These are phyloP conservation scores for Sipha flava DNA, from an alignment of 1,140 invertebrate genomes.

Conservation along the genomic window DNA sequence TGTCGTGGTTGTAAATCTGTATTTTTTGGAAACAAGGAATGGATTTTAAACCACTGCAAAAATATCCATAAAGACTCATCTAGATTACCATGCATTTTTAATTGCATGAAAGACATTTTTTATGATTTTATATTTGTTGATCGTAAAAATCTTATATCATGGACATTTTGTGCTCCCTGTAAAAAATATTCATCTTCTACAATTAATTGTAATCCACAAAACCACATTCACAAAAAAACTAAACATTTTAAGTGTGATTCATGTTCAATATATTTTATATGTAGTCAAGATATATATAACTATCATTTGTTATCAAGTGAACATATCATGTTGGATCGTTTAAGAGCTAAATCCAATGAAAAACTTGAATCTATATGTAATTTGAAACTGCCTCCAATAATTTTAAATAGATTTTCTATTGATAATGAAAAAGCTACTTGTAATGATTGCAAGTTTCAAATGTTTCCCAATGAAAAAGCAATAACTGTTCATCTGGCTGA, in stretches of 20 bases:
- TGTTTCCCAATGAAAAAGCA: background rate
- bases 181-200: background rate
- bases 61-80: background rate
- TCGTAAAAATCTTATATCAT: background rate
- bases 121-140: background rate
- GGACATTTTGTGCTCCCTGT: background rate
- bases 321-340: constrained; percentile 9
- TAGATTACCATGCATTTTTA: background rate
- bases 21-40: constrained; percentile 3
- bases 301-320: constrained; percentile 4
- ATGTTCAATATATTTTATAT: constrained; percentile 4
- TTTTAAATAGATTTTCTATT: background rate
- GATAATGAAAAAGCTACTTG: background rate
- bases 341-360: background rate
- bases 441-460: background rate
- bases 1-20: constrained; percentile 21
- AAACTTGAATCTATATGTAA: background rate
- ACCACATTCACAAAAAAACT: background rate
- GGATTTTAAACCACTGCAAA: constrained; percentile 12
- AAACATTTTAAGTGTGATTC: background rate
- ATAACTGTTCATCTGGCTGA: background rate
- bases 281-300: constrained; percentile 10
- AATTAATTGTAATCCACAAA: background rate
- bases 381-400: background rate
- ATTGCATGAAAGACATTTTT: background rate